Base-by-base conservation (phyloP, 1,140 invertebrate species). In the Listronotus oregonensis region DNA sequence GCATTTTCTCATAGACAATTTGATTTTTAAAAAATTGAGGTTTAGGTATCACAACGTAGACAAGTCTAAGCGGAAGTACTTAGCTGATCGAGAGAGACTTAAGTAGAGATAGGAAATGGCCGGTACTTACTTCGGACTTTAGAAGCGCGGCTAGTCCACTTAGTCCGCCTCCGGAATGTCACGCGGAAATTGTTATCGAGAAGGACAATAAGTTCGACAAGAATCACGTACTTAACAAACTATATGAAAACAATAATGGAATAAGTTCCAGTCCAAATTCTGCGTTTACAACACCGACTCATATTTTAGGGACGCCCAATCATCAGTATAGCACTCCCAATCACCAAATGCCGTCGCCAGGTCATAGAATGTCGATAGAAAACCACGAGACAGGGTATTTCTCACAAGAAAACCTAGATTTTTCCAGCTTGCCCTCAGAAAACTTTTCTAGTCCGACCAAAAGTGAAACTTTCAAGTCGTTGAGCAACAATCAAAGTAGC, bases 1-100 rank as follows among this genome's bases (percentile, higher is more conserved):
- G 70, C 80, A 82, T 21, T 71, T 87, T 3, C 69, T 90, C 0
- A 83, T 89, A 17, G 84, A 90, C 63, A 85, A 83, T 66, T 56
- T 86, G 0, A 72, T 89, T 0, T 86, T 85, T 54, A 80, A 81
- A 59, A 86, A 85, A 56, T 73, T 86, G 21, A 79, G 85, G 8
- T 75, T 71, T 56, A 75, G 73, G 47, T 84, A 78, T 75, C 82
- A 84, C 64, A 82, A 85, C 71, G 69, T 85, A 6, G 75, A 82
- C 15, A 87, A 85, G 70, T 87, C 86, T 0, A 84, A 83, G 27
- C 78, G 82, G n/a, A 86, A 85, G 69, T 89, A 85, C 67, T 75
- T 88, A 31, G 79, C 80, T n/a, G 8, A 80, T 88, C 4, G 86
- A 89, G 61, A 75, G 81, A 10, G 81, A 86, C 42, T 73, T 89